phyloP scores from a whole-genome alignment of 2,113 vertebrate species.

The Cariama cristata region DNA sequence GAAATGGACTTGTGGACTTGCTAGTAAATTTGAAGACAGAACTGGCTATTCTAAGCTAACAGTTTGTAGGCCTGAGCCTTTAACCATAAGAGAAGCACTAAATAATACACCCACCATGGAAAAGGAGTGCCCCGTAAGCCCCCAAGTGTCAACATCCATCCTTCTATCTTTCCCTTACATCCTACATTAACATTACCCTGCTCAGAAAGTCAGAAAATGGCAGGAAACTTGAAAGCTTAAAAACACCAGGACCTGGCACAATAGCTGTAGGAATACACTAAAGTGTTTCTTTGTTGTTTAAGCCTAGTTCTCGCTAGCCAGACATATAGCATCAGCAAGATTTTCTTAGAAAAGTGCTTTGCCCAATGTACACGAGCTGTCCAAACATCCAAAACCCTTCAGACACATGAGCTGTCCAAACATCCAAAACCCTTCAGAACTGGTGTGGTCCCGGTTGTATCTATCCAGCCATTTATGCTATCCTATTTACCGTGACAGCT shows the following conservation, averaged over 20 bases:
- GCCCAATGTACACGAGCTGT: fast-evolving
- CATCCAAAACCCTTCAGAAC: neutral
- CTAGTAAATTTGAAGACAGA: neutral
- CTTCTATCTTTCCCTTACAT: neutral
- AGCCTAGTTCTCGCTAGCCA: neutral
- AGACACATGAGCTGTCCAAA: fast-evolving
- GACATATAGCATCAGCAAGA: neutral
- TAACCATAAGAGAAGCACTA: neutral
- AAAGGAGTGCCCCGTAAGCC: neutral
- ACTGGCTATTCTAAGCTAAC: neutral
- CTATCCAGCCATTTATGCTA: fast-evolving
- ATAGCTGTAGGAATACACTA: neutral
- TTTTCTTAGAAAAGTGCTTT: neutral
- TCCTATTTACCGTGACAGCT: neutral
- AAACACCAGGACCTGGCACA: fast-evolving
- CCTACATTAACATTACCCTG: neutral
- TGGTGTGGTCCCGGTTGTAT: fast-evolving
- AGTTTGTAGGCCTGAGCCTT: neutral
- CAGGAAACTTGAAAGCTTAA: neutral
- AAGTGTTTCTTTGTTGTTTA: neutral
- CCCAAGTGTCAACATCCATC: neutral
- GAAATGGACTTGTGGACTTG: neutral
- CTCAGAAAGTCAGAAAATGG: neutral
- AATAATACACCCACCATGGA: fast-evolving
- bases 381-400: too few relatives aligned